Conservation (phyloP, 2,113 vertebrate genomes). For the Scomber japonicus region DNA sequence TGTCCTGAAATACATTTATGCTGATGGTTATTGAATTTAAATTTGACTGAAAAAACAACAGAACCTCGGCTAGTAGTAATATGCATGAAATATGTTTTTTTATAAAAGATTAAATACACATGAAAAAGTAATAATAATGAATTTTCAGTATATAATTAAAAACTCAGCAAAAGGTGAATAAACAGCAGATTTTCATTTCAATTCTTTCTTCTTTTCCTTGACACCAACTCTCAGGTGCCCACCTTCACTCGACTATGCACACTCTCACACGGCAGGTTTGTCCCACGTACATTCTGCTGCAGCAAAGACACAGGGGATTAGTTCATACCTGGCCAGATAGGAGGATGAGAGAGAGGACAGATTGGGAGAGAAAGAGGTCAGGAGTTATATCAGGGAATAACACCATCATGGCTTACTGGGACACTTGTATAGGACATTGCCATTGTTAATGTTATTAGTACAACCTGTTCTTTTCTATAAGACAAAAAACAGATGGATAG, state of each 20-base stretch:
- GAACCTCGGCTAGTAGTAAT: constrained; percentile 1
- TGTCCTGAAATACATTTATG: constrained; percentile 13
- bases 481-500: background rate
- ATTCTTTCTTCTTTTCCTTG: background rate
- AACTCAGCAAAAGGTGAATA: background rate
- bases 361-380: constrained; percentile 36
- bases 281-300: constrained; percentile 35
- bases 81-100: background rate
- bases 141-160: background rate
- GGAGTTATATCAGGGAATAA: constrained; percentile 8
- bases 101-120: background rate
- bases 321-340: constrained; percentile 36
- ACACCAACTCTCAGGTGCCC: too few relatives aligned
- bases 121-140: background rate
- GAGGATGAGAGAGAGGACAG: constrained; percentile 26
- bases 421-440: too few relatives aligned
- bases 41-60: constrained; percentile 5
- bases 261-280: constrained; percentile 38
- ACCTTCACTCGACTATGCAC: too few relatives aligned
- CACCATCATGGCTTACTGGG: too few relatives aligned
- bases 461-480: too few relatives aligned
- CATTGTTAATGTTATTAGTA: too few relatives aligned
- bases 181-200: background rate
- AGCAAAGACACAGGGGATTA: constrained; percentile 58
- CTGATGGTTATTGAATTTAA: constrained; percentile 13